Percentiles rank a stretch among this genome's conserved stretches.
These are phyloP conservation scores for Rallus crepitans DNA, from an alignment of 2,797 vertebrate species.

Conservation along the genomic window DNA sequence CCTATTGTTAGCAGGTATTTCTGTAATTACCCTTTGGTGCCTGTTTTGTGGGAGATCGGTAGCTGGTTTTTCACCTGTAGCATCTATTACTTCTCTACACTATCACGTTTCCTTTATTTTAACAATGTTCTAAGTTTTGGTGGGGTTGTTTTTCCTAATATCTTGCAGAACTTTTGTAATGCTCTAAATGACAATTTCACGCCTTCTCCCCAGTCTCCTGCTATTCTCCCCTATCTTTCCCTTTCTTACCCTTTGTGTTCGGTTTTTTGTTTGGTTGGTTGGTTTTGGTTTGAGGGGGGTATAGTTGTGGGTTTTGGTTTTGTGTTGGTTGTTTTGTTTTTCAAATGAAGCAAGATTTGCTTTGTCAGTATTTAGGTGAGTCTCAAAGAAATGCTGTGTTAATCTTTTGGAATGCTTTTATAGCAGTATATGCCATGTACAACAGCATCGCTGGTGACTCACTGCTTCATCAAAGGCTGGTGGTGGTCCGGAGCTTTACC, in stretches of 20 bases:
- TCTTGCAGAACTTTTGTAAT: background rate
- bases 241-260: background rate
- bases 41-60: background rate
- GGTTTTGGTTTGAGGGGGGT: background rate
- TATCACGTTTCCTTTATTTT: background rate
- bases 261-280: background rate
- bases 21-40: background rate
- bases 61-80: background rate
- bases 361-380: conserved; percentile 20
- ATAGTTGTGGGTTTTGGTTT: too few relatives aligned
- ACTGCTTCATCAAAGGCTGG: conserved; percentile 15
- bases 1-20: background rate
- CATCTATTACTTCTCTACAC: background rate
- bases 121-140: background rate
- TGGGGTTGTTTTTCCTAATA: background rate
- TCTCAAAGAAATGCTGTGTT: background rate
- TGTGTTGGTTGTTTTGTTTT: background rate
- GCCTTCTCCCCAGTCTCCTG: background rate
- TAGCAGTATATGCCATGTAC: background rate
- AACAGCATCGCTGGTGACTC: background rate
- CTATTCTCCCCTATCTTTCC: background rate
- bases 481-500: background rate
- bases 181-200: background rate
- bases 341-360: background rate
- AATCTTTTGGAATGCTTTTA: background rate